Evolutionary conservation across 1,140 invertebrate species (phyloP).

Genomic region (Anastatus disparis): DNA sequence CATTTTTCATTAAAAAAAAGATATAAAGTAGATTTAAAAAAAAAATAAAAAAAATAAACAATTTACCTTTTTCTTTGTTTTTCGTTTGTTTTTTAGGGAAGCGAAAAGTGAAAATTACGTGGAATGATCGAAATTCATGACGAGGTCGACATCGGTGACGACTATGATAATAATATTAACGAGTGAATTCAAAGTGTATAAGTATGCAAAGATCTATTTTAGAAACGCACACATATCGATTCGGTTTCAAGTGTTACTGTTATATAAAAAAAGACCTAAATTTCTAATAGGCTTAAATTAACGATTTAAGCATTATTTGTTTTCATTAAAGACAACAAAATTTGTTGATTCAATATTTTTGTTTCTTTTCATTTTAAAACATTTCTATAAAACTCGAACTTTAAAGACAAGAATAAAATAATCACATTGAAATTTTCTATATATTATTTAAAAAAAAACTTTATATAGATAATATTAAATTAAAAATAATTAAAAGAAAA

Average conservation of each 20-base stretch:
- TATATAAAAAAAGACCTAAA: conserved; percentile 23
- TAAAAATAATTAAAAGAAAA: conserved; percentile 37
- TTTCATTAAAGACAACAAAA: conserved; percentile 8
- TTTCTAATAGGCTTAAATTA: conserved; percentile 33
- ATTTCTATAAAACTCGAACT: conserved; percentile 24
- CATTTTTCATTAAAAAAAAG: conserved; percentile 27
- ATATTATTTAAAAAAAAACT: conserved; percentile 37
- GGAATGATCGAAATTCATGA: conserved; percentile 1
- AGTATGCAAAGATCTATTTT: conserved; percentile 54
- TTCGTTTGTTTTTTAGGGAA: conserved; percentile 18
- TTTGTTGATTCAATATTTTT: conserved; percentile 12
- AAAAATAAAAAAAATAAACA: conserved; percentile 15
- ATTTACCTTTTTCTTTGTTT: conserved; percentile 20
- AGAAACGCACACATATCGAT: conserved; percentile 55
- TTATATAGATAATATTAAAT: conserved; percentile 27
- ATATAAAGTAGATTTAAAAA: conserved; percentile 20
- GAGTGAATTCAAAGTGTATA: conserved; percentile 34
- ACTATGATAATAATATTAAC: conserved; percentile 22
- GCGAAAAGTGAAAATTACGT: conserved; percentile 23
- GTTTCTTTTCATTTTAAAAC: conserved; percentile 20
- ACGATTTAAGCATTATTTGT: conserved; percentile 14
- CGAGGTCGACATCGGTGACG: neutral
- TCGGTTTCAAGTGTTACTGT: conserved; percentile 44
- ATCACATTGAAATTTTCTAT: conserved; percentile 20
- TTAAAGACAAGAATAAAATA: conserved; percentile 15